Evolutionary conservation across 2,888 invertebrate species (phyloP).

Genomic region (Poecilus cupreus): DNA sequence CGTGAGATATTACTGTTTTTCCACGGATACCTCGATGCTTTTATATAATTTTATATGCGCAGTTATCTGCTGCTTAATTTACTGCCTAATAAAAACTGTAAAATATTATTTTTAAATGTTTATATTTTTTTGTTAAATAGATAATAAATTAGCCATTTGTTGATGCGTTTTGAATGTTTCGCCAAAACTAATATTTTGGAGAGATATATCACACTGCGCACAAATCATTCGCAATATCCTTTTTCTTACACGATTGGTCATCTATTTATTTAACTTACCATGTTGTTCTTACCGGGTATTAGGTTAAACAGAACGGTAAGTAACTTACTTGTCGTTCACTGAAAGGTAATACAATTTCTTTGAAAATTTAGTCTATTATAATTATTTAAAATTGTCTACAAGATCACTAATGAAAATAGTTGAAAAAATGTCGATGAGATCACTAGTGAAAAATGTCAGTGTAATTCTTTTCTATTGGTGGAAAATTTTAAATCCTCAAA

Average conservation of each 20-base stretch:
- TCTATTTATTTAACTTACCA: not conserved
- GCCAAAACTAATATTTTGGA: not conserved
- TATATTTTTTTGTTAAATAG: not conserved
- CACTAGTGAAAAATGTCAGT: no score
- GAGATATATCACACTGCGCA: not conserved
- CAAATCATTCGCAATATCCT: no score
- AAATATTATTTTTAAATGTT: slow-evolving; percentile 37
- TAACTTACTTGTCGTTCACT: no score
- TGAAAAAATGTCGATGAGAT: no score
- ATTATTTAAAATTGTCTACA: no score
- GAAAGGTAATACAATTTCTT: no score
- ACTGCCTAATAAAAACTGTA: slow-evolving; percentile 22
- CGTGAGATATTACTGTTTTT: slow-evolving; percentile 43
- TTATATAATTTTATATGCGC: slow-evolving; percentile 33
- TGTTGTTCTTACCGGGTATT: no score
- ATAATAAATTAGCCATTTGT: slow-evolving; percentile 11
- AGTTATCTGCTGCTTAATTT: slow-evolving; percentile 35
- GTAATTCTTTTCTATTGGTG: no score
- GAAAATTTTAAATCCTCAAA: no score
- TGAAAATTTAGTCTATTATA: no score
- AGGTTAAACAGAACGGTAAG: no score
- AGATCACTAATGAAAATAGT: no score
- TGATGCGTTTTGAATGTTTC: slow-evolving; percentile 14
- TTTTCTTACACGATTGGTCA: not conserved
- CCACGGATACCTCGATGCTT: slow-evolving; percentile 23